These are phyloP conservation scores for Euwallacea similis DNA, from an alignment of 1,140 invertebrate species.

Conservation along the genomic window DNA sequence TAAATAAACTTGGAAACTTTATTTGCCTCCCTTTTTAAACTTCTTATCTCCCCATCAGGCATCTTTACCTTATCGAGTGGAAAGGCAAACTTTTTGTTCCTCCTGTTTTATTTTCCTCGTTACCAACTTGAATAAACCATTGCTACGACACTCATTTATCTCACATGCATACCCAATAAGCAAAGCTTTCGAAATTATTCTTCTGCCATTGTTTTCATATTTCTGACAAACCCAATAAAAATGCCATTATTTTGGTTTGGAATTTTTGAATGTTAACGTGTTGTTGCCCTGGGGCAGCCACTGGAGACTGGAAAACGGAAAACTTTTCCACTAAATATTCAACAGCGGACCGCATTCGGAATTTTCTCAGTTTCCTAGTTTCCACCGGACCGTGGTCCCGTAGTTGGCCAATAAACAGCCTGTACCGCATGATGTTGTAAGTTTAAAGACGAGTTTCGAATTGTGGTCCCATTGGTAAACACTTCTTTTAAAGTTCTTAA, in stretches of 20 bases:
- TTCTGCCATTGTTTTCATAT: background rate
- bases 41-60: constrained; percentile 15
- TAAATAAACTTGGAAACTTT: constrained; percentile 23
- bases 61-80: constrained; percentile 11
- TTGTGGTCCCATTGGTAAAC: background rate
- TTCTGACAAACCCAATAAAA: constrained; percentile 20
- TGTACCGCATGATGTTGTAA: constrained; percentile 5
- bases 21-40: constrained; percentile 14
- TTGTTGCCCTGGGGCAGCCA: constrained; percentile 14
- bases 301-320: constrained; percentile 27
- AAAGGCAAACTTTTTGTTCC: constrained; percentile 4
- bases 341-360: constrained; percentile 33
- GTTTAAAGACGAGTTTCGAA: background rate
- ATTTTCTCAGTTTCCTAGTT: constrained; percentile 8
- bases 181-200: too few relatives aligned
- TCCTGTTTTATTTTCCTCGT: too few relatives aligned
- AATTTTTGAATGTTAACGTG: constrained; percentile 31
- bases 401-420: background rate
- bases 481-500: background rate
- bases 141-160: too few relatives aligned
- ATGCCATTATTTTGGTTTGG: constrained; percentile 27
- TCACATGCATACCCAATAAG: too few relatives aligned
- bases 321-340: constrained; percentile 38
- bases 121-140: too few relatives aligned
- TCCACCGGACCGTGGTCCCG: background rate